Conservation (phyloP, 2,888 invertebrate genomes). For the Acanthosepion pharaonis region DNA sequence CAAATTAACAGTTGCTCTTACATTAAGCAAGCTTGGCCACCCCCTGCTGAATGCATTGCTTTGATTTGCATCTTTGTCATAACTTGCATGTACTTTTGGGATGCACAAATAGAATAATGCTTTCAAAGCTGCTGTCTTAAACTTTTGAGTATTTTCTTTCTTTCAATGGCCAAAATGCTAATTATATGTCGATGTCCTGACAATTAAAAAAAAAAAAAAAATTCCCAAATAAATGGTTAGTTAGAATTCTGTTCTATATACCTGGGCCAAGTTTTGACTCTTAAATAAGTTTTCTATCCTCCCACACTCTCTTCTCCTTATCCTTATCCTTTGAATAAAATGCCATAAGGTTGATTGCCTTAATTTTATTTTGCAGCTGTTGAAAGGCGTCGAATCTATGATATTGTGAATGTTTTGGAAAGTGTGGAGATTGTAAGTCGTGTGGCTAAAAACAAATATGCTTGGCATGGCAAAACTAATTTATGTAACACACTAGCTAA, state of each 20-base stretch:
- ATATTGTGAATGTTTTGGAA: slow-evolving; percentile 84
- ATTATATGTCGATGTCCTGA: too few species aligned
- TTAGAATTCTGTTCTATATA: not conserved
- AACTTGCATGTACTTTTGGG: too few species aligned
- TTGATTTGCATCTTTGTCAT: too few species aligned
- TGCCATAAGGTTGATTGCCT: not conserved
- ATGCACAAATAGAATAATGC: too few species aligned
- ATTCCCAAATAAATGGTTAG: not conserved
- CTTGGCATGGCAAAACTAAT: slow-evolving; percentile 82
- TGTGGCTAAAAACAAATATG: slow-evolving; percentile 80
- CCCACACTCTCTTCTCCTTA: not conserved
- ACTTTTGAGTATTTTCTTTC: too few species aligned
- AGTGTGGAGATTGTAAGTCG: slow-evolving; percentile 82
- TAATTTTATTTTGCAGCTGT: slow-evolving; percentile 74
- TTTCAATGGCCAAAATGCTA: too few species aligned
- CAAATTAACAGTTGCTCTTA: too few species aligned
- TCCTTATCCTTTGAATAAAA: not conserved
- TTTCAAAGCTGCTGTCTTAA: too few species aligned
- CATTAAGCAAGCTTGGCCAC: too few species aligned
- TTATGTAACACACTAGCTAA: slow-evolving; percentile 79
- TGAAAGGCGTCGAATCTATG: slow-evolving; percentile 83
- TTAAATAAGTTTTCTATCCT: not conserved
- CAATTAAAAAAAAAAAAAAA: too few species aligned
- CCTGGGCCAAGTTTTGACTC: not conserved
- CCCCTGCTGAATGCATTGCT: too few species aligned